Evolutionary conservation across 2,888 invertebrate species (phyloP), one percentile per base, ranked within the genome.

Genomic region (Sarcophaga carnaria): DNA sequence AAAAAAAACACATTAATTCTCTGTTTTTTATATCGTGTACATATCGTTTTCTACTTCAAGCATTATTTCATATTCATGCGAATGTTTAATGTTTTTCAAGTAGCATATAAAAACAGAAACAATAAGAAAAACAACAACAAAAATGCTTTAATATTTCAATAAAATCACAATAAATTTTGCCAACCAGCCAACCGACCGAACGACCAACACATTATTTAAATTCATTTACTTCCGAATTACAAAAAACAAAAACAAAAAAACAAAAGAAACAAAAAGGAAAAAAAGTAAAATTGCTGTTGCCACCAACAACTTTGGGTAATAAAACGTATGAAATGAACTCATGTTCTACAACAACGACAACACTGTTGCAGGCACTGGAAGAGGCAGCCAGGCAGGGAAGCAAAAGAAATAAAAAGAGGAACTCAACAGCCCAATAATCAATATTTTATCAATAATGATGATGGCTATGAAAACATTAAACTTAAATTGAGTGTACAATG

Each of bases 401-500:
- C 14, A 54, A 54, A 17, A 54, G 17, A 54, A 54, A 54, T 14
- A 54, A 12, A 12, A 54, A 14, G 5, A 54, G 12, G 17, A 54
- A 14, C 17, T 54, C 54, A 54, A 17, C 14, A 54, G 54, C 54
- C 49, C 84, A 85, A 76, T 80, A 85, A 85, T 85, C 80, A 85
- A 85, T 85, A 85, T 85, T 80, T 85, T 85, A 85, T 80, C 84
- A 85, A 77, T 85, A 85, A 85, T 85, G 80, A 85, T 85, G 80
- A 85, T 80, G 84, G 84, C 84, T 85, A 80, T 85, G 84, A 85
- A 85, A 85, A 80, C 76, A 85, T 85, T 80, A 85, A 85, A 85
- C 76, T 85, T 77, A 85, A 85, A 85, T 85, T 85, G 84, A 85
- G 76, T 85, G 84, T 80, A 80, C 84, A 80, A 72, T 82, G 37